phyloP scores from a whole-genome alignment of 1,140 invertebrate genomes.

The Colletes latitarsis region DNA sequence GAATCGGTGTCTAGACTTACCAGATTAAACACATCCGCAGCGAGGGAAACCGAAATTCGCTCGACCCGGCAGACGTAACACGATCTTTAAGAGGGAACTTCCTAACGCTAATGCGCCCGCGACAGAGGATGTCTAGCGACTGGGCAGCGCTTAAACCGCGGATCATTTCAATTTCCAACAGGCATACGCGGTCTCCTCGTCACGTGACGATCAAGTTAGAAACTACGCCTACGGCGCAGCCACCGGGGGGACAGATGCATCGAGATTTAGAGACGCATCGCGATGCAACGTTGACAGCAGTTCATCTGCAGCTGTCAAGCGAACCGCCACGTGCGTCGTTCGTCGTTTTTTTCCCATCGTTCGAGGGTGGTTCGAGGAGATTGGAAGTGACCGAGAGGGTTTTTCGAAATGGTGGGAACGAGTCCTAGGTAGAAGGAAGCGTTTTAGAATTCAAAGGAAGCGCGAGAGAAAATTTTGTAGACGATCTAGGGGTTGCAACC shows the following conservation, averaged over 20 bases:
- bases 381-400: no score
- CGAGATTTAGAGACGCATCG: neutral
- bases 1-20: constrained; percentile 48
- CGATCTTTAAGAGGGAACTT: constrained; percentile 36
- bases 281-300: neutral
- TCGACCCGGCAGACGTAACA: constrained; percentile 30
- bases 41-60: constrained; percentile 22
- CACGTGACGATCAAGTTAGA: constrained; percentile 59
- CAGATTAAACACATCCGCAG: constrained; percentile 59
- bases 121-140: constrained; percentile 65
- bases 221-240: constrained; percentile 17
- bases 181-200: constrained; percentile 49
- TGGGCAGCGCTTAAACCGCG: constrained; percentile 53
- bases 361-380: no score
- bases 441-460: no score
- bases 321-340: no score
- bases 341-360: no score
- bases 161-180: constrained; percentile 65
- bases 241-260: neutral
- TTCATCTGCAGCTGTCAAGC: neutral
- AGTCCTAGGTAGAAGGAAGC: no score
- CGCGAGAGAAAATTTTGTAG: no score
- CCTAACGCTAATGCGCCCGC: constrained; percentile 52
- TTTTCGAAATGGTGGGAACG: no score
- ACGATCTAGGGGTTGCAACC: no score